These are phyloP conservation scores for Loriculus beryllinus DNA, from an alignment of 2,797 vertebrate genomes.

Conservation along the genomic window DNA sequence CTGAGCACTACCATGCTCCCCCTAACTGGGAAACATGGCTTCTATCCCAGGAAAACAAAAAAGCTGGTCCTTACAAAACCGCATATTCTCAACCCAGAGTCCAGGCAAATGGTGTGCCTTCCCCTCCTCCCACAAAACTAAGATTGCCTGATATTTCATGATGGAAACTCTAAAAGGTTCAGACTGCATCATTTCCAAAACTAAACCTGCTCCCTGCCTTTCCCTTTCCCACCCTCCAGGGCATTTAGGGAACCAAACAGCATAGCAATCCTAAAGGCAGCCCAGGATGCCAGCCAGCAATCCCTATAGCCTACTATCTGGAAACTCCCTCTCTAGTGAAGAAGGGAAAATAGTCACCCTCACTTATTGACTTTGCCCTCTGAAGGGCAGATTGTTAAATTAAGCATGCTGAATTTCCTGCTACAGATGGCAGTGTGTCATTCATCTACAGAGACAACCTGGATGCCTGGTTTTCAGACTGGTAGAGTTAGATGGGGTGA, in stretches of 20 bases:
- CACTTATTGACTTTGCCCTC: neutral
- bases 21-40: neutral
- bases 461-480: neutral
- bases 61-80: neutral
- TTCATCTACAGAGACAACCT: neutral
- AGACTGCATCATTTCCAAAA: neutral
- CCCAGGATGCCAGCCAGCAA: neutral
- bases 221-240: neutral
- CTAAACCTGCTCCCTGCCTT: neutral
- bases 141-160: neutral
- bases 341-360: neutral
- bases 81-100: neutral
- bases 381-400: neutral
- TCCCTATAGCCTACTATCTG: neutral
- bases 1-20: neutral
- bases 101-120: neutral
- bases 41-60: neutral
- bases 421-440: neutral
- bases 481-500: neutral
- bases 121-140: neutral
- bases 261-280: neutral
- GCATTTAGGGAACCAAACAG: neutral
- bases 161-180: neutral
- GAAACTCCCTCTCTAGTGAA: neutral
- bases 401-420: neutral